Evolutionary conservation across 2,888 invertebrate genomes (phyloP).

Genomic region (Strigamia maritima): DNA sequence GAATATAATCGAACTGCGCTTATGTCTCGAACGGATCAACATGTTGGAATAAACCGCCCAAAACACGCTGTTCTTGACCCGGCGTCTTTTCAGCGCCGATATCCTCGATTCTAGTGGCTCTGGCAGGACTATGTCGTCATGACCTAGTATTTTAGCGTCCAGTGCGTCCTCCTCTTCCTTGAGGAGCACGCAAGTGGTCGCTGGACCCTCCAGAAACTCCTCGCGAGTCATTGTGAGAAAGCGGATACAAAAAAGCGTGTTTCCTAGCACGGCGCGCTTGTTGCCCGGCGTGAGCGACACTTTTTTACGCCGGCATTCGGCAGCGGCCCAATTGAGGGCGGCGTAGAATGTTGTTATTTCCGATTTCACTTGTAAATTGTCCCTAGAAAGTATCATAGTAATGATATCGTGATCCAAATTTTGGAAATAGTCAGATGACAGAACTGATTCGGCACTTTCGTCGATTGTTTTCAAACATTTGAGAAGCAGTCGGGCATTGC

Average conservation of each 20-base stretch:
- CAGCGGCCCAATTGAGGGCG: slow-evolving; percentile 61
- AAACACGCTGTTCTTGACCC: slow-evolving; percentile 34
- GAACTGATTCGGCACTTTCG: slow-evolving; percentile 58
- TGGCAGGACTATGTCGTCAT: slow-evolving; percentile 11
- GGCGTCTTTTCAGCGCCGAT: neutral
- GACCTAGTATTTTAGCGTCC: slow-evolving; percentile 34
- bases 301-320: slow-evolving; percentile 59
- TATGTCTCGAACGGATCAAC: slow-evolving; percentile 34
- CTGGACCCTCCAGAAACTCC: slow-evolving; percentile 62
- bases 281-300: slow-evolving; percentile 57
- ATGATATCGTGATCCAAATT: slow-evolving; percentile 66
- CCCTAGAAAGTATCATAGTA: too few species aligned
- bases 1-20: slow-evolving; percentile 35
- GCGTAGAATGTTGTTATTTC: slow-evolving; percentile 60
- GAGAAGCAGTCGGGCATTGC: slow-evolving; percentile 55
- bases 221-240: slow-evolving; percentile 65
- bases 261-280: slow-evolving; percentile 58
- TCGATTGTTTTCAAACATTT: slow-evolving; percentile 66
- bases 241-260: slow-evolving; percentile 62
- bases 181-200: slow-evolving; percentile 58
- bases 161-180: slow-evolving; percentile 55
- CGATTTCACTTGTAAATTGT: slow-evolving; percentile 63
- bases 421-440: slow-evolving; percentile 56
- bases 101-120: neutral
- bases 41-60: slow-evolving; percentile 38